A percentile compares a stretch with the other conserved stretches of the same genome.
These are phyloP conservation scores for Onychomys leucogaster DNA, from an alignment of 2,797 vertebrate species.

Conservation along the genomic window DNA sequence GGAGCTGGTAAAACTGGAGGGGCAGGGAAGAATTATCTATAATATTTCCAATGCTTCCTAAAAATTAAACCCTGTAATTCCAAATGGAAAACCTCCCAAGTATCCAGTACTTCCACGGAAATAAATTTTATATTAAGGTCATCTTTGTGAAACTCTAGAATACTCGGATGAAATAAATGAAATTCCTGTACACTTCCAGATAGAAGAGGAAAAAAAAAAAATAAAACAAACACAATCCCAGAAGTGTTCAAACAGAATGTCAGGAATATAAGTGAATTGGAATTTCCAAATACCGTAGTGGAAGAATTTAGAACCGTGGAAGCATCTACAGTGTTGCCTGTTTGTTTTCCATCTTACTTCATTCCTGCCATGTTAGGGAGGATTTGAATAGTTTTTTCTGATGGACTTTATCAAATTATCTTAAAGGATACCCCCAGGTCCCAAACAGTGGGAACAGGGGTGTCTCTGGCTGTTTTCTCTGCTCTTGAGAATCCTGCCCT, in stretches of 20 bases:
- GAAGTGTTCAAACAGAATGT: background rate
- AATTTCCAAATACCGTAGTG: background rate
- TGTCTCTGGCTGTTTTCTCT: background rate
- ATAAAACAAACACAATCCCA: background rate
- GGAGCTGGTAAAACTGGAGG: background rate
- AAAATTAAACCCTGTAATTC: background rate
- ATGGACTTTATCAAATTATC: background rate
- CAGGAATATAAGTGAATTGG: background rate
- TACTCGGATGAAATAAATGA: background rate
- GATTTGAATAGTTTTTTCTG: background rate
- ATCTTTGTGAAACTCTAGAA: background rate
- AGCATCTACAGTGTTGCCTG: background rate
- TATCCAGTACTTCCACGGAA: background rate
- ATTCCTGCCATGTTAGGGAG: background rate
- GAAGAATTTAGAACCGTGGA: background rate
- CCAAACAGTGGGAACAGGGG: rapidly evolving
- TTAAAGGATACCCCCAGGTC: background rate
- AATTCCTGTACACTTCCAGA: background rate
- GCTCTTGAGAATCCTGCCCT: background rate
- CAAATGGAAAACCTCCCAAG: background rate
- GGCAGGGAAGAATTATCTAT: background rate
- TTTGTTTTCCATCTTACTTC: background rate
- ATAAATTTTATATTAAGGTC: background rate
- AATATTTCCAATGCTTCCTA: background rate
- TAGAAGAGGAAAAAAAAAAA: background rate